These are phyloP conservation scores for Microcebus ravelobensis DNA, from an alignment of 2,113 vertebrate genomes.

Conservation along the genomic window DNA sequence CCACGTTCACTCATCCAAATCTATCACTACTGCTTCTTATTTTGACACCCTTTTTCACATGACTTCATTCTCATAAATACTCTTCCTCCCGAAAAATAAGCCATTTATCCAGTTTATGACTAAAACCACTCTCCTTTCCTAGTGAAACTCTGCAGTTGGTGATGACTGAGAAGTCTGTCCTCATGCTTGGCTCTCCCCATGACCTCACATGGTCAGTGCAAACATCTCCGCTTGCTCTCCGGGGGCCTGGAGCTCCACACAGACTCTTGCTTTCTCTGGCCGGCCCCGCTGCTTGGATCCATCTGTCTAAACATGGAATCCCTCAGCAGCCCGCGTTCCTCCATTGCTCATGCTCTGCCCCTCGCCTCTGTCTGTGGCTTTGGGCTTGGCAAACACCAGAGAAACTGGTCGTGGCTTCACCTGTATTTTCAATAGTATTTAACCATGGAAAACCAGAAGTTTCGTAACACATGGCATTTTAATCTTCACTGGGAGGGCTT, in stretches of 20 bases:
- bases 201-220: constrained; percentile 8
- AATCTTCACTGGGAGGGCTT: not conserved
- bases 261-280: constrained; percentile 69
- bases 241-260: not conserved
- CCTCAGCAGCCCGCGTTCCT: constrained; percentile 4
- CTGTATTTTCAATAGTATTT: constrained; percentile 22
- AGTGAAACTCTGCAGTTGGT: not conserved
- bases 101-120: constrained; percentile 17
- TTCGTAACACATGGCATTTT: constrained; percentile 10
- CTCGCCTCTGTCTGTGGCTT: constrained; percentile 24
- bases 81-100: constrained; percentile 61
- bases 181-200: not conserved
- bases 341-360: constrained; percentile 4
- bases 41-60: constrained; percentile 20
- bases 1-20: not conserved
- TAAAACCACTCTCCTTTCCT: constrained; percentile 7
- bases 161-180: constrained; percentile 53
- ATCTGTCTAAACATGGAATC: constrained; percentile 71
- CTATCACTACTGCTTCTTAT: not conserved
- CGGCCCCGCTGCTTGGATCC: not conserved
- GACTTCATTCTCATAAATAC: constrained; percentile 53
- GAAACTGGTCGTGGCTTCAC: constrained; percentile 7
- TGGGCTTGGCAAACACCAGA: constrained; percentile 32
- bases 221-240: not conserved
- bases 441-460: constrained; percentile 9